Base-by-base conservation (phyloP, 2,113 vertebrate genomes). In the Geococcyx californianus region DNA sequence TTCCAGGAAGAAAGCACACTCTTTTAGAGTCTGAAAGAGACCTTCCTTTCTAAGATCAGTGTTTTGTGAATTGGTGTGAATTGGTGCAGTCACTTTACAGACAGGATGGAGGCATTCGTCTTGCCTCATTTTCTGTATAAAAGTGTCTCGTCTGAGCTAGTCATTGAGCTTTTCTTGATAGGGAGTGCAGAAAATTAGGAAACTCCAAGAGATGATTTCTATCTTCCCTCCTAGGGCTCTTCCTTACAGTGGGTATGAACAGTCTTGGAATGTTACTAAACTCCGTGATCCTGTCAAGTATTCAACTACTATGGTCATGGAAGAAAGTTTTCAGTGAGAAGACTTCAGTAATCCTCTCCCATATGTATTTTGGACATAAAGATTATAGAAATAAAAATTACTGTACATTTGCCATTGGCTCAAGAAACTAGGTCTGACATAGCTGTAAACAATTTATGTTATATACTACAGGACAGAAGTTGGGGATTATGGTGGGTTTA, bases 1-100 rank as follows among this genome's bases (percentile, higher is more conserved):
- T 94, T 87, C 79, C 78, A 94, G 87, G 63, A 82, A 93, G 36
- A 80, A 31, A 87, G 23, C 45, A 60, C 87, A 76, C 69, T 92
- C 78, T 75, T n/a, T 91, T 38, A 66, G 59, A 83, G 42, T 56
- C 68, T 86, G 73, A 82, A 40, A 45, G 55, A 21, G 28, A 90
- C 56, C 29, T 78, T 91, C 55, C 23, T 63, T 63, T 78, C n/a
- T 25, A 51, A 63, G 82, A 69, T 85, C 51, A 87, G 49, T 73
- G 38, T 70, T 89, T 68, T 69, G 54, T 62, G 60, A 54, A 63
- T 81, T 10, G 7, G 28, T 69, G 54, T 62, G 60, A 54, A 63
- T 81, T 10, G 7, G 28, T 47, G 62, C 23, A 36, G 12, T 68
- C 28, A 24, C 54, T 72, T 25, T 47, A 24, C 13, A 36, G 23